Base-by-base conservation (phyloP, 2,113 vertebrate genomes). In the Ellobius talpinus region DNA sequence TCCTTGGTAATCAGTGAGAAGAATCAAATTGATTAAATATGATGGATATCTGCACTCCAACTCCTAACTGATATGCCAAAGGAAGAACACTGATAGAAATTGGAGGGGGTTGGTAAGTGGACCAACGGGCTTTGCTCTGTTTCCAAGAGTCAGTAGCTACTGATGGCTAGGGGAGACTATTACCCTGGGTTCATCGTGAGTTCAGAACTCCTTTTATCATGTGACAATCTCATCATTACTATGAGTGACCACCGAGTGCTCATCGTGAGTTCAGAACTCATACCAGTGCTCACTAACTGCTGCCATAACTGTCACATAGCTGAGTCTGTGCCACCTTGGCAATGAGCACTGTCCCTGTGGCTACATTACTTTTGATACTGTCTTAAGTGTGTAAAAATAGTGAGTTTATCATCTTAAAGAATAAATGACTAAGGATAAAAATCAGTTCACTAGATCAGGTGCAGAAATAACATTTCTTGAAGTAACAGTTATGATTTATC, bases 341-440 rank as follows among this genome's bases (percentile, higher is more conserved):
- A 45, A n/a, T 9, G 33, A 68, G 55, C 21, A 68, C 5, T 26
- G 11, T 5, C 0, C 21, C 3, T 8, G 13, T 4, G 4, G 52
- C 11, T 5, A 12, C 14, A 0, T 78, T 68, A 16, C n/a, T 31
- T 19, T 14, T 36, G 74, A 42, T 26, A 0, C 45, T 45, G 50
- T 61, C 21, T 17, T 65, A 63, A 39, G 45, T n/a, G 8, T 24
- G 29, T 47, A 42, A 74, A 73, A 74, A 36, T 16, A 29, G 19
- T 47, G 39, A 58, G 47, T 96, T 88, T 91, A 66, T 85, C 26
- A 16, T 91, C 61, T 26, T 4, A 16, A 36, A 39, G 24, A 65
- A 26, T 63, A 72, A 55, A 36, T 42, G 39, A 55, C 24, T 47
- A 91, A n/a, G 61, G 65, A 19, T 68, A 63, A 55, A 85, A 66